A percentile compares a stretch with the other conserved stretches of the same genome.
Evolutionary conservation across 1,140 invertebrate genomes (phyloP).

Genomic region (Oryctes rhinoceros): DNA sequence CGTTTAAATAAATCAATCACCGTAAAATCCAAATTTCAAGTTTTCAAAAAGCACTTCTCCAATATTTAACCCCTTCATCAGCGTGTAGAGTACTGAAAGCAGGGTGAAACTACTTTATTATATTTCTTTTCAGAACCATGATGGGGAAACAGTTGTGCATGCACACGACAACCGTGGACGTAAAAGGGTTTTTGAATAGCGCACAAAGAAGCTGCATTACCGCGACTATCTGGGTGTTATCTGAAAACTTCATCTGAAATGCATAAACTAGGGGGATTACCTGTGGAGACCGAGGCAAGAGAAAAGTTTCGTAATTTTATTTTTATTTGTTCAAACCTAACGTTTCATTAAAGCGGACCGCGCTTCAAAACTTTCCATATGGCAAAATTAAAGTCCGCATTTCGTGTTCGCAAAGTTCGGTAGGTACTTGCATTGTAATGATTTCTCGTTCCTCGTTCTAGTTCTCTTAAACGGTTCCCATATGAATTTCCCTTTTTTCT

Average conservation of each 20-base stretch:
- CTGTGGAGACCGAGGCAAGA: neutral
- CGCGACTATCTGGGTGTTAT: neutral
- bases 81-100: too few relatives aligned
- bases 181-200: neutral
- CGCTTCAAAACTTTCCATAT: conserved; percentile 1
- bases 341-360: neutral
- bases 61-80: too few relatives aligned
- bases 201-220: neutral
- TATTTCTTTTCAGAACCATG: too few relatives aligned
- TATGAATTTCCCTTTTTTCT: too few relatives aligned
- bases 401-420: neutral
- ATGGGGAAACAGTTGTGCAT: neutral
- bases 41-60: too few relatives aligned
- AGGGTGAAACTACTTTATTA: too few relatives aligned
- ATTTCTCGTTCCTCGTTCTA: neutral
- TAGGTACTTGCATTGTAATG: conserved; percentile 3
- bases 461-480: too few relatives aligned
- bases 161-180: neutral
- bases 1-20: too few relatives aligned
- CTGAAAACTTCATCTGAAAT: neutral
- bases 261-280: conserved; percentile 10
- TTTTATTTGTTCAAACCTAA: conserved; percentile 11
- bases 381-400: conserved; percentile 5
- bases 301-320: neutral
- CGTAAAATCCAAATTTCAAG: too few relatives aligned